Evolutionary conservation across 2,888 invertebrate genomes (phyloP), one percentile per base, ranked within the genome.

Genomic region (Axea sp.): DNA sequence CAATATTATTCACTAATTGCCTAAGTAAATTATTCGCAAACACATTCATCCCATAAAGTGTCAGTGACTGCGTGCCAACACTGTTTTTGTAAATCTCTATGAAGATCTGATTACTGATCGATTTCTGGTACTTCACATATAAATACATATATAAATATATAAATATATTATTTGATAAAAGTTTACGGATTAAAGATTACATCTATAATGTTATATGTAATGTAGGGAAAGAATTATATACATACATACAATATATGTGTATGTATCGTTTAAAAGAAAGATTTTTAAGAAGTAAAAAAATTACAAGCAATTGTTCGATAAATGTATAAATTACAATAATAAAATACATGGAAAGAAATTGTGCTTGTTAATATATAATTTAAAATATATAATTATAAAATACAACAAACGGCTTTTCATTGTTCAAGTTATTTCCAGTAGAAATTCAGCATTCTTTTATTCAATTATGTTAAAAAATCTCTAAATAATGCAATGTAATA

Each of bases 51-150:
- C 7, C n/a, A n/a, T 30, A 3, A 35, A 33, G 47, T 68, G 47
- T 51, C 26, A 41, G 49, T 31, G 51, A 60, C 59, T 68, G 59
- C 35, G 41, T 60, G 59, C 60, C 51, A 49, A 47, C 19, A 55
- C 45, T 14, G 11, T 60, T 55, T 80, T 82, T 75, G 75, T 77
- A 78, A 80, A 81, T 81, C 79, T 82, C 77, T 74, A 76, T 71
- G 43, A 77, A 82, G 82, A 85, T 85, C 84, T 83, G 82, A 84
- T 80, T 82, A 83, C 24, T 53, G 59, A 51, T 59, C 35, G 43
- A 33, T 12, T 68, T 51, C 41, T 68, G 68, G 68, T 68, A 68
- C 68, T 68, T 68, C 68, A 68, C 22, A 8, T 45, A 35, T 45
- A 53, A 26, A 53, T 53, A 43, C 17, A n/a, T n/a, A n/a, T n/a